Evolutionary conservation across 2,888 invertebrate genomes (phyloP), one percentile per base, ranked within the genome.

Genomic region (Lasioglossum malachurum): DNA sequence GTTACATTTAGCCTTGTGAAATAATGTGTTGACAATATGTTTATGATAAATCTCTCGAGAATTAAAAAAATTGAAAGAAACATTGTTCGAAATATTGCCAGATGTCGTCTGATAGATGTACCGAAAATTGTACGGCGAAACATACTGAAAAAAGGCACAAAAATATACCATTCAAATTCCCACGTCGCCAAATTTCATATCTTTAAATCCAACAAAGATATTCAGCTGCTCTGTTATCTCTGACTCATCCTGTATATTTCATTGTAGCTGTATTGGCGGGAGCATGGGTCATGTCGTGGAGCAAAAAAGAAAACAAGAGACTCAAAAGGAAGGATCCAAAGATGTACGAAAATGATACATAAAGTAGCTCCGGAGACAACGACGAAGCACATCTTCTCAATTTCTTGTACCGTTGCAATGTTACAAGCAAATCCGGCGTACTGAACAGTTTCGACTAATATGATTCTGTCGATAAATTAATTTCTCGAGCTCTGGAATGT

Each of bases 331-430:
- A 93, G 60, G 75, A 93, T 83, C 90, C 90, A 8, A 88, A 87
- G 53, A 85, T 89, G 60, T 93, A 87, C 53, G 91, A 90, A 78
- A 89, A 90, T 12, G 91, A 92, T 71, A 80, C 80, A 27, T 91
- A 80, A 88, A 35, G n/a, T 16, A 44, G 23, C 60, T 64, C 4
- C 2, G 0, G 1, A 53, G 8, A 53, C 53, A 53, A 23, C 53
- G 23, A 53, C 8, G 23, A 10, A 53, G 35, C 35, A 53, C 69
- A 31, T 23, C 53, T n/a, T 16, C 67, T 38, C 16, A 44, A 73
- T 23, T 46, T 46, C 4, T 35, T 27, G 10, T 19, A 46, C 23
- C 14, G 19, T 35, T 67, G 67, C 60, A 27, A 4, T 19, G 23
- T 35, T 10, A 19, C 2, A 38, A 46, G 19, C n/a, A 44, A 64